Percentiles rank a stretch among this genome's conserved stretches.
These are phyloP conservation scores for Danionella cerebrum DNA, from an alignment of 2,113 vertebrate species.

Conservation along the genomic window DNA sequence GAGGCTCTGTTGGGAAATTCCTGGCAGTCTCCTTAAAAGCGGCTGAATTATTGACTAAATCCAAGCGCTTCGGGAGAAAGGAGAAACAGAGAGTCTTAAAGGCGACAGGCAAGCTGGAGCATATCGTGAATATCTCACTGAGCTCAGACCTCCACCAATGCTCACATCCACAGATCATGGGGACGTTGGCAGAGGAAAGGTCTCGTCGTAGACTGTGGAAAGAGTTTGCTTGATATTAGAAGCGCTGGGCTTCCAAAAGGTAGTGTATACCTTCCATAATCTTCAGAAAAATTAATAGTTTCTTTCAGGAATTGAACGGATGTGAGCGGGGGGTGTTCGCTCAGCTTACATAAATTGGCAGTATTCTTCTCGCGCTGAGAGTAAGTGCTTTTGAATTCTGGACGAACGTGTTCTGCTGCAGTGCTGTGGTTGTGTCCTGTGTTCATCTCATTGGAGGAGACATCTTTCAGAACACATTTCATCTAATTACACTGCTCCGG, in stretches of 20 bases:
- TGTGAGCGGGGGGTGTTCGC: background rate
- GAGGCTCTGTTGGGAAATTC: background rate
- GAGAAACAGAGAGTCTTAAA: slow-evolving; percentile 11
- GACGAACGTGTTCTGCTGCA: background rate
- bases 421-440: background rate
- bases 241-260: too few species aligned
- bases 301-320: background rate
- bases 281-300: background rate
- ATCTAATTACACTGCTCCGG: background rate
- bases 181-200: too few species aligned
- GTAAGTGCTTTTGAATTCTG: background rate
- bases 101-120: background rate
- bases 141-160: too few species aligned
- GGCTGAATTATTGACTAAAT: slow-evolving; percentile 32
- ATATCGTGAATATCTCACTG: slow-evolving; percentile 23
- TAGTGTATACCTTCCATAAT: background rate
- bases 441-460: background rate
- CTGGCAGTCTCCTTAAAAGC: background rate
- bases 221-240: too few species aligned
- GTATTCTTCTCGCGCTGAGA: background rate
- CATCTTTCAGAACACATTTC: background rate
- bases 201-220: too few species aligned
- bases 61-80: slow-evolving; percentile 16
- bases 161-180: too few species aligned
- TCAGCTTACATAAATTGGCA: background rate